Base-by-base conservation (phyloP, 2,888 invertebrate genomes). In the Pterobdella sp. region DNA sequence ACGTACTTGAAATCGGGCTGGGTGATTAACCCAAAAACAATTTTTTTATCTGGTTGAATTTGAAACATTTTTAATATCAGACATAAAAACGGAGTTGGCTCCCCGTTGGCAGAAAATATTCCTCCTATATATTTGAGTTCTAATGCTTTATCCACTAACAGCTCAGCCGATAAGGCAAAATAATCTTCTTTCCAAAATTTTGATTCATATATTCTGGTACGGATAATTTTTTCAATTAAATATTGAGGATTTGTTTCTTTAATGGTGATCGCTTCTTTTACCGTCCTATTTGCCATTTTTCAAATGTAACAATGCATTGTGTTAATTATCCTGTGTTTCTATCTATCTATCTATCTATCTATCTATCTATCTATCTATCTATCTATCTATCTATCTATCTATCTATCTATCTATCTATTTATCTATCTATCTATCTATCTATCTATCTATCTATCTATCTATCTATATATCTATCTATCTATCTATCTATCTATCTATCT, bases 111-210 rank as follows among this genome's bases (percentile, higher is more conserved):
- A 1, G 96, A 96, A 82, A 88, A 96, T 74, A 97, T 93, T 74
- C 98, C 98, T 36, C 98, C 98, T 74, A 93, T 85, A 81, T 86
- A 93, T 32, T 93, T 89, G 78, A 98, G 86, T 84, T 94, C 95
- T n/a, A 97, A 94, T 0, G 96, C 98, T 86, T 97, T 97, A 87
- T 99, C 98, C 29, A 99, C 97, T 67, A 98, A 84, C 70, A 97
- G 87, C 84, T 98, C 98, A 14, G 97, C 97, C 78, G 68, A 68
- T 10, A 98, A 86, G 0, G 97, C 98, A 82, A 99, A 99, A 85
- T 98, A 99, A 89, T 97, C 94, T 88, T 99, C 98, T 82, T 99
- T 99, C 98, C 98, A 99, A 84, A 93, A 99, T 86, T 94, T 91
- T 1, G 93, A 94, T 83, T 99, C 98, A 84, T 98, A 98, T 77